These are phyloP conservation scores for Crotalus horridus DNA, from an alignment of 2,113 vertebrate species.

Conservation along the genomic window DNA sequence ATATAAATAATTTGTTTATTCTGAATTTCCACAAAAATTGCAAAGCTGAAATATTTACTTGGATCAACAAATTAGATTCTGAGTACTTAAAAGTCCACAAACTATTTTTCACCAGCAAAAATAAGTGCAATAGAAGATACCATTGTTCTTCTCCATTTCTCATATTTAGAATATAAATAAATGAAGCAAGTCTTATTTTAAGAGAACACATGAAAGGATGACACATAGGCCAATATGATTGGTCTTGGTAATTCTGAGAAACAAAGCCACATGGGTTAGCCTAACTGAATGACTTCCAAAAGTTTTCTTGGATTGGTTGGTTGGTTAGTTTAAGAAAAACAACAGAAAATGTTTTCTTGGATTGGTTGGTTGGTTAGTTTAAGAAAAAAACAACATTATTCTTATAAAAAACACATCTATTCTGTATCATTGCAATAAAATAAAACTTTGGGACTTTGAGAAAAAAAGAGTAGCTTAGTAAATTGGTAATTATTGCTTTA, in stretches of 20 bases:
- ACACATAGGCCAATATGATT: conserved; percentile 4
- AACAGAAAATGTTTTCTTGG: neutral
- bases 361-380: fast-evolving
- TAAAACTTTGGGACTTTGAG: neutral
- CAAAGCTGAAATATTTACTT: neutral
- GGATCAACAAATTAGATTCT: neutral
- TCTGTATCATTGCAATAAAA: neutral
- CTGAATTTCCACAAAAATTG: neutral
- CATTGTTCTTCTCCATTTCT: neutral
- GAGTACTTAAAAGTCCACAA: neutral
- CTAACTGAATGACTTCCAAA: neutral
- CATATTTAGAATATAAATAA: neutral
- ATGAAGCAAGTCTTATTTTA: neutral
- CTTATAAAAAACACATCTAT: conserved; percentile 12
- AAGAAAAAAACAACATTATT: neutral
- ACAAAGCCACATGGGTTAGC: neutral
- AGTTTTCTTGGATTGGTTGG: neutral
- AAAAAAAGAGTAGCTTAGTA: neutral
- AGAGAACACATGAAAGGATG: neutral
- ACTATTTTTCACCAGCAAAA: neutral
- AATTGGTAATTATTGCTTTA: neutral
- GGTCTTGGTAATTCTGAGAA: neutral
- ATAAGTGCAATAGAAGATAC: neutral
- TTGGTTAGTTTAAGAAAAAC: neutral
- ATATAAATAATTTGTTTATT: neutral